These are phyloP conservation scores for Eira barbara DNA, from an alignment of 2,113 vertebrate species.

Conservation along the genomic window DNA sequence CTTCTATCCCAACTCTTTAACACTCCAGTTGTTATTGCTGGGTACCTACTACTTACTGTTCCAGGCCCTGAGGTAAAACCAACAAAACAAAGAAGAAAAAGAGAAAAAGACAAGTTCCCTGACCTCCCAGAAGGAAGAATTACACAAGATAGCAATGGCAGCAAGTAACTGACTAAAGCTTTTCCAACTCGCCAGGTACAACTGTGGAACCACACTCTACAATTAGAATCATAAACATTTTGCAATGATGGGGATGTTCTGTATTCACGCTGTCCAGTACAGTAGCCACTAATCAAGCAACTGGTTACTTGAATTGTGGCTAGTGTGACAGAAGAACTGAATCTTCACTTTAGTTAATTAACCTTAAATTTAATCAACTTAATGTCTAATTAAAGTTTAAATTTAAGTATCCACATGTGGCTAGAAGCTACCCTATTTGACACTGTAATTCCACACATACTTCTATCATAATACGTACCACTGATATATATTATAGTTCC, in stretches of 20 bases:
- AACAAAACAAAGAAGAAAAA: not conserved
- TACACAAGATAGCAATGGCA: not conserved
- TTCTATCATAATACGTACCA: not conserved
- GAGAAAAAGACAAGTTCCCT: not conserved
- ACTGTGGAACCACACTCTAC: not conserved
- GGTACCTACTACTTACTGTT: not conserved
- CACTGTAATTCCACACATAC: not conserved
- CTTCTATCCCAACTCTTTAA: not conserved
- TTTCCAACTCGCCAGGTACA: not conserved
- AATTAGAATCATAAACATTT: not conserved
- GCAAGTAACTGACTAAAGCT: not conserved
- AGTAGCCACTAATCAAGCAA: not conserved
- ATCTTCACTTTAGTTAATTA: conserved; percentile 8
- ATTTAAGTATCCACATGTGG: conserved; percentile 21
- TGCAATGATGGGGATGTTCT: not conserved
- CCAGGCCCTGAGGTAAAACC: not conserved
- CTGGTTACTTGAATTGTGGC: not conserved
- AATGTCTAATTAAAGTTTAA: conserved; percentile 1
- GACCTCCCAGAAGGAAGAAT: not conserved
- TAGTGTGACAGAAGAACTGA: not conserved
- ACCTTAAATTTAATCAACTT: not conserved
- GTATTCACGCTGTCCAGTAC: not conserved
- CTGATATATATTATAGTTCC: not conserved
- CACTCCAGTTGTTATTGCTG: not conserved
- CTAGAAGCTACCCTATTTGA: conserved; percentile 28